A percentile compares a stretch with the other conserved stretches of the same genome.
Evolutionary conservation across 2,113 vertebrate species (phyloP).

Genomic region (Apodemus speciosus): DNA sequence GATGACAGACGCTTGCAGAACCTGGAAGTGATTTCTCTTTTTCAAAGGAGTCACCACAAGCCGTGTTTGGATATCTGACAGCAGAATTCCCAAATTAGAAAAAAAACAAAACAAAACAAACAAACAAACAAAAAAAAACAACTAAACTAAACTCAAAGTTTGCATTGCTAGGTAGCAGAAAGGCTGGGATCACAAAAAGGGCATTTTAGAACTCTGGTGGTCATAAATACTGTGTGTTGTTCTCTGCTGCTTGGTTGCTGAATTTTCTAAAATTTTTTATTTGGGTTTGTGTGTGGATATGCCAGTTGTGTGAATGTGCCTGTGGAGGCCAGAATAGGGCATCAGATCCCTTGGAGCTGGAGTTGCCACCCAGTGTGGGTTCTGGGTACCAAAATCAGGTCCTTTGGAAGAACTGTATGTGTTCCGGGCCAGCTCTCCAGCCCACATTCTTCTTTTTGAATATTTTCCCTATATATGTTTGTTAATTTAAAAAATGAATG

Average conservation of each 20-base stretch:
- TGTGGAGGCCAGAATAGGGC: too few species aligned
- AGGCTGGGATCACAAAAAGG: not conserved
- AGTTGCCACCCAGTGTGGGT: not conserved
- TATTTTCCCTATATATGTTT: not conserved
- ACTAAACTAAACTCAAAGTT: not conserved
- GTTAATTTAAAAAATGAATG: constrained; percentile 17
- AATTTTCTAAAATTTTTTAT: not conserved
- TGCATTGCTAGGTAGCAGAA: not conserved
- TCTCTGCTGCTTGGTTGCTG: not conserved
- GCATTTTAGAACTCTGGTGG: not conserved
- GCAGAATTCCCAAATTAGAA: not conserved
- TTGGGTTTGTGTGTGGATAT: not conserved
- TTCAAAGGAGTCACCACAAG: not conserved
- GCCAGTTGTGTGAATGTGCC: not conserved
- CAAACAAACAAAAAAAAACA: too few species aligned
- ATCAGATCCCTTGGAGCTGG: not conserved
- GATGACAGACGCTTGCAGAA: not conserved
- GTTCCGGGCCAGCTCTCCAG: not conserved
- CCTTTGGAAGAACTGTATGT: not conserved
- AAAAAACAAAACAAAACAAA: not conserved
- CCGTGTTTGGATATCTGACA: not conserved
- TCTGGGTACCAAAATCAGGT: not conserved
- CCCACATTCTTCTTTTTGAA: not conserved
- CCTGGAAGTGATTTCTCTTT: not conserved
- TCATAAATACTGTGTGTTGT: not conserved